Evolutionary conservation across 1,140 invertebrate genomes (phyloP).

Genomic region (Thrips palmi): DNA sequence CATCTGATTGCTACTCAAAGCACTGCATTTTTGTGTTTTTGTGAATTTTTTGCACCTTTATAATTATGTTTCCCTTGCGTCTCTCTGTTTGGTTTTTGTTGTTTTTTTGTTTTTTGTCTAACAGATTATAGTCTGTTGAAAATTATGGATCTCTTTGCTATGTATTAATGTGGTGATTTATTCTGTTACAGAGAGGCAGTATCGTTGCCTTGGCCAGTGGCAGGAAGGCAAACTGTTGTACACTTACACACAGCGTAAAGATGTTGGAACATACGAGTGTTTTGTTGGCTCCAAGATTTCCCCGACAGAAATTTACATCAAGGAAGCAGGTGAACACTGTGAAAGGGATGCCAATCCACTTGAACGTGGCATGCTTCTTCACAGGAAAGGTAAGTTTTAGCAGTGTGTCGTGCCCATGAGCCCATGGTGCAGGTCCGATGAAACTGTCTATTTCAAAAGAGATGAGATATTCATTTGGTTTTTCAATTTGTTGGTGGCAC

Average conservation of each 20-base stretch:
- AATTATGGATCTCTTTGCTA: constrained; percentile 9
- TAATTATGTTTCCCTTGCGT: too few species aligned
- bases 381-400: constrained; percentile 28
- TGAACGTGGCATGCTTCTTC: constrained; percentile 43
- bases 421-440: too few species aligned
- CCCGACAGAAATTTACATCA: constrained; percentile 40
- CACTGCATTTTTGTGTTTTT: too few species aligned
- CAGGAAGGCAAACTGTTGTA: constrained; percentile 43
- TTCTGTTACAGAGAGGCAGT: constrained; percentile 44
- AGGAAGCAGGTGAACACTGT: constrained; percentile 51
- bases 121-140: neutral
- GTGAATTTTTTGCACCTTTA: too few species aligned
- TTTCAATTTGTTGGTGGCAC: neutral
- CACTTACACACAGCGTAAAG: constrained; percentile 46
- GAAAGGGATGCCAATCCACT: constrained; percentile 39
- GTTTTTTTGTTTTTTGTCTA: constrained; percentile 6
- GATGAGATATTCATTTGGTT: neutral
- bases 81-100: constrained; percentile 12
- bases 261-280: constrained; percentile 43
- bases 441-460: constrained; percentile 2
- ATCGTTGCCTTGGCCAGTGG: constrained; percentile 52
- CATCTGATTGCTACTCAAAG: too few species aligned
- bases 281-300: constrained; percentile 48
- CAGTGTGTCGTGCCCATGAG: neutral
- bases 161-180: neutral